Base-by-base conservation (phyloP, 2,797 vertebrate species). In the Pipistrellus pipistrellus region DNA sequence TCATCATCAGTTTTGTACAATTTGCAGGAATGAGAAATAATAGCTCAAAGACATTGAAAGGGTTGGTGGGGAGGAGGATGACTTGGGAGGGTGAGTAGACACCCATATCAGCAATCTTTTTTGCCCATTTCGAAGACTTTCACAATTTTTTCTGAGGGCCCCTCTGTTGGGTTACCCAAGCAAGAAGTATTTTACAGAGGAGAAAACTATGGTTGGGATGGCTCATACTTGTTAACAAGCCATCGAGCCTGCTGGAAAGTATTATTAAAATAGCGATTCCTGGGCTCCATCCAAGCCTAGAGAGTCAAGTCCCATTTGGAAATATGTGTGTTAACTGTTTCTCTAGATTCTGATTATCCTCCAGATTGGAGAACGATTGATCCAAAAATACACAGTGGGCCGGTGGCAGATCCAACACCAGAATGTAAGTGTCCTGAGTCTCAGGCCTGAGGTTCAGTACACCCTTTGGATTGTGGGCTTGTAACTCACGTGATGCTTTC, bases 191-290 rank as follows among this genome's bases (percentile, higher is more conserved):
- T 90, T 85, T 32, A 59, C 41, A 87, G 27, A 75, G 68, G 46
- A 95, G 35, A 91, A 73, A 85, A 81, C 35, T 41, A 17, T 48
- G 32, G 23, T 75, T 38, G 57, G 35, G 78, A 88, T 53, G 6
- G 6, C 41, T 78, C 93, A 75, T 23, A 7, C n/a, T 6, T 77
- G n/a, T 53, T 76, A 25, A 25, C 7, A 44, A 93, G 13, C 55
- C 7, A 6, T 75, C 15, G n/a, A 81, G 46, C 77, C n/a, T 76
- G 64, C 51, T 75, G 55, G n/a, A 91, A 18, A 91, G 41, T 62
- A 48, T 59, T 85, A 51, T 55, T 93, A 38, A 95, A 92, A 72
- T 46, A 53, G 38, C 73, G 35, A 77, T 59, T 75, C 20, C 82
- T 69, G n/a, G 51, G 17, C 20, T 84, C 20, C n/a, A n/a, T 21